Base-by-base conservation (phyloP, 2,888 invertebrate species). In the Parapristionchus giblindavisi region DNA sequence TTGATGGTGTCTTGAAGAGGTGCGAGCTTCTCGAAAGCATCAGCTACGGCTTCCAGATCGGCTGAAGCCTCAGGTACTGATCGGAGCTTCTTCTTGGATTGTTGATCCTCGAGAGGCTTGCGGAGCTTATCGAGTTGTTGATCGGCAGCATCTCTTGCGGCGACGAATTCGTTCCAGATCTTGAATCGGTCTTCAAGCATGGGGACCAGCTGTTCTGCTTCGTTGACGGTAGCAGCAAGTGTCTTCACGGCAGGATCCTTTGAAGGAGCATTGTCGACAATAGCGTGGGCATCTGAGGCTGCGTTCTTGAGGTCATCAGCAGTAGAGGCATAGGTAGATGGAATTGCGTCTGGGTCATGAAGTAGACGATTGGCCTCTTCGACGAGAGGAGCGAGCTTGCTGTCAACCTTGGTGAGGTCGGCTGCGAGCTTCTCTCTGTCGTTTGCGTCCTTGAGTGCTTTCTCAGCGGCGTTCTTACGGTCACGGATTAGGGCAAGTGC, bases 161-260 rank as follows among this genome's bases (percentile, higher is more conserved):
- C 75, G 6, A 82, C 78, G 60, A 85, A 85, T 24, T 78, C 77
- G 6, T 78, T 63, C 81, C 82, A 83, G 29, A 77, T 71, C 24
- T 70, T 63, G 65, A 77, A 72, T 65, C 80, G 77, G 48, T 81
- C 77, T 34, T 79, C 78, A 38, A 84, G 82, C 54, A 75, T 77
- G 34, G 79, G 79, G 32, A 76, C 76, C 32, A 78, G 74, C 48
- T 74, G 71, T 58, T 78, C 76, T 51, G 80, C 81, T 14, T 77
- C 72, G 36, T 36, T 75, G 38, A 81, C 68, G n/a, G 79, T 77
- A 60, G 75, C 74, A 65, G 77, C 61, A 52, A 81, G 77, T 43
- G 77, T 32, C 70, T 75, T 68, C 24, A 78, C 77, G 32, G 71
- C 75, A 14, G 68, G 68, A 54, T 81, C 81, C 56, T 65, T 40